These are phyloP conservation scores for Ligdia adustata DNA, from an alignment of 2,888 invertebrate genomes.

Conservation along the genomic window DNA sequence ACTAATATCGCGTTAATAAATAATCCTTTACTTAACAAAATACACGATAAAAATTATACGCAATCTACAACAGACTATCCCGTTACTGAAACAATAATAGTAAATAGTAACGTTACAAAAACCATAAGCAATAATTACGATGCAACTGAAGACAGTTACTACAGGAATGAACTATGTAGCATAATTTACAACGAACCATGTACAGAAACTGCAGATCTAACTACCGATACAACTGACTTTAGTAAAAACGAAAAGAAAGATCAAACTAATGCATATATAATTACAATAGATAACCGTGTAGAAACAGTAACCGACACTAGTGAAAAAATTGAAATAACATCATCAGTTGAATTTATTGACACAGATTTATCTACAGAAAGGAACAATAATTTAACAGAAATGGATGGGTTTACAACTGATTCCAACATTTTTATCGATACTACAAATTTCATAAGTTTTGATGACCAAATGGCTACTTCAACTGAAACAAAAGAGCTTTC, in stretches of 20 bases:
- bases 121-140: no score
- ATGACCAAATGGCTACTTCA: background rate
- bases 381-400: background rate
- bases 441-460: background rate
- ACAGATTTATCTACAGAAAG: background rate
- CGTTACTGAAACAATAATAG: no score
- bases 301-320: background rate
- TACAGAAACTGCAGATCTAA: background rate
- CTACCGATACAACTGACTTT: no score
- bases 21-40: slow-evolving; percentile 7
- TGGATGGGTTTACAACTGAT: background rate
- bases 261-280: background rate
- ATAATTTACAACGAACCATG: background rate
- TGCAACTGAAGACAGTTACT: background rate
- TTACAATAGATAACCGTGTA: background rate
- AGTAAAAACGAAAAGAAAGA: slow-evolving; percentile 1
- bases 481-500: background rate
- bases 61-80: no score
- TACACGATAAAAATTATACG: no score
- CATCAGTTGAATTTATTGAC: background rate
- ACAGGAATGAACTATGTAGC: background rate
- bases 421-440: background rate
- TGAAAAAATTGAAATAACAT: background rate
- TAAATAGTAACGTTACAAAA: no score
- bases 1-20: slow-evolving; percentile 6